Evolutionary conservation across 2,888 invertebrate genomes (phyloP).

Genomic region (Steinernema scapterisci): DNA sequence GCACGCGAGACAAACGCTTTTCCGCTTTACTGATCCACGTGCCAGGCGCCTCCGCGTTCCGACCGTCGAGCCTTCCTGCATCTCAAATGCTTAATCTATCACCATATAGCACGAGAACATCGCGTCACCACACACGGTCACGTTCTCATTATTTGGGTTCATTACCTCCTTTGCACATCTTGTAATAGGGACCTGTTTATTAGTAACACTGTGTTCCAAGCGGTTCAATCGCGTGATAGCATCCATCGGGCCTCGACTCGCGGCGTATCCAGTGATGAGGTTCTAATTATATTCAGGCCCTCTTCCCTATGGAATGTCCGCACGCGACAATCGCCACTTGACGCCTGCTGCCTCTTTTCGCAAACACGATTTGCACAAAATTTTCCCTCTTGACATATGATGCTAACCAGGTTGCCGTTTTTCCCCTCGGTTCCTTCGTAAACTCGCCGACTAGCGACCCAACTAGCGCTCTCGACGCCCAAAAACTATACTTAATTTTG

Average conservation of each 20-base stretch:
- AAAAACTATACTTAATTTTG: too few relatives aligned
- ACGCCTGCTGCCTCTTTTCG: not conserved
- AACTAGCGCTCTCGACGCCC: too few relatives aligned
- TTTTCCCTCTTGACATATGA: too few relatives aligned
- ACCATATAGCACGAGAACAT: not conserved
- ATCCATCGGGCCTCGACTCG: too few relatives aligned
- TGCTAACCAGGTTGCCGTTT: too few relatives aligned
- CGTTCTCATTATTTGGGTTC: not conserved
- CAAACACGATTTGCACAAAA: not conserved
- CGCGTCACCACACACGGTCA: not conserved
- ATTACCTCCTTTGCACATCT: not conserved
- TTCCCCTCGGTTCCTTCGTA: too few relatives aligned
- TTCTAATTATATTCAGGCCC: constrained; percentile 12
- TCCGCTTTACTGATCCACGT: not conserved
- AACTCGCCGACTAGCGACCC: too few relatives aligned
- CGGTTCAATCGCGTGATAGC: constrained; percentile 4
- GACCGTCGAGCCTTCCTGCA: not conserved
- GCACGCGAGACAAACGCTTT: too few relatives aligned
- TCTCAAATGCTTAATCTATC: not conserved
- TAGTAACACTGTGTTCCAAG: not conserved
- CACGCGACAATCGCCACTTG: not conserved
- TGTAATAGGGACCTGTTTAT: constrained; percentile 21
- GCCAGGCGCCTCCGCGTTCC: not conserved
- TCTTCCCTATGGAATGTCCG: not conserved
- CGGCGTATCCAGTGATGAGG: not conserved